Evolutionary conservation across 2,797 vertebrate species (phyloP), one percentile per base, ranked within the genome.

Genomic region (Petrocephalus schoutedeni): DNA sequence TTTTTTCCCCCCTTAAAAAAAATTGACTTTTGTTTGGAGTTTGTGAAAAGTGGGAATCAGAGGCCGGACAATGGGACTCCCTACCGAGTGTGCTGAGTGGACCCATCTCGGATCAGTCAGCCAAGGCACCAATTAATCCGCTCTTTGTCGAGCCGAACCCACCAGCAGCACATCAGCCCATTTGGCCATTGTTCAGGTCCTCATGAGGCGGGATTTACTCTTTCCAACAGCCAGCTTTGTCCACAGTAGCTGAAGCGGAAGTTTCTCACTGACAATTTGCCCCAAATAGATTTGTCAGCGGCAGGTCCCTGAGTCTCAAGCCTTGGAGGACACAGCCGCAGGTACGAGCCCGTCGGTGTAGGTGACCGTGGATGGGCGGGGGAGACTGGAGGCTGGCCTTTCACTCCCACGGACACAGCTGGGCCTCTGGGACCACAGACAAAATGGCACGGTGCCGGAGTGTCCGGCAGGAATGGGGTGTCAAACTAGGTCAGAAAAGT

Each of bases 1-100:
- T 92, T 92, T 94, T 95, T 67, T 16, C 0, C 28, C 64, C 95
- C 97, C 97, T 98, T 16, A 57, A 41, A 86, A 86, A 86, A 99
- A 98, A 98, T 99, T 99, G 98, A 99, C 98, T 99, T 99, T 99
- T 99, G 98, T 99, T 99, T 99, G 97, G 98, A 99, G 98, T 98
- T 99, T 97, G 98, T 99, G 98, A 98, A 98, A 99, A 99, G 98
- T 99, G 98, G 98, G 98, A 98, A 98, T 99, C 98, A 97, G 98
- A 96, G 96, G 96, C 95, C 92, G 98, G 97, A 99, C 98, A 99
- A 99, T 99, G 96, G 96, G 98, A 97, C 98, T 97, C 97, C 98
- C 98, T 92, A 97, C 96, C 87, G 98, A 94, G 98, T 97, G 95
- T 97, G 97, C 98, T 98, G 97, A 99, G 97, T 98, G 98, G 97